Evolutionary conservation across 2,888 invertebrate species (phyloP).

Genomic region (Atherix ibis): DNA sequence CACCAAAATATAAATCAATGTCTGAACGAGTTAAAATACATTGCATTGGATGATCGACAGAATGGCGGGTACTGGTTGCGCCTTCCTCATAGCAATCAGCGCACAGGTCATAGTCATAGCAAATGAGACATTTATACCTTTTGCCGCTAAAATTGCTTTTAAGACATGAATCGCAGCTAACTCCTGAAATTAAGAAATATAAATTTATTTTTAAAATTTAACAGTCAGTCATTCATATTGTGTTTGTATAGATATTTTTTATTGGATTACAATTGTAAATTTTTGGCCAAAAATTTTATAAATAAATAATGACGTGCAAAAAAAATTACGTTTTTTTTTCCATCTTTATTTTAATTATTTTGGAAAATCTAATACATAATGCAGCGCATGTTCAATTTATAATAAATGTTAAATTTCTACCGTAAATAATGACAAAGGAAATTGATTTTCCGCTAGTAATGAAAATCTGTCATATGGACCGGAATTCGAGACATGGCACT

Average conservation of each 20-base stretch:
- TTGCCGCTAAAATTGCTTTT: constrained; percentile 95
- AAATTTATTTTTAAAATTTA: background rate
- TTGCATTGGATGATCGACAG: constrained; percentile 96
- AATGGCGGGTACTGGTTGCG: constrained; percentile 80
- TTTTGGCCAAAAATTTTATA: no score
- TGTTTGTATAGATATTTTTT: background rate
- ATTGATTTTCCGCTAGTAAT: no score
- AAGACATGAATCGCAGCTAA: constrained; percentile 98
- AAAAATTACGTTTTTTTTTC: no score
- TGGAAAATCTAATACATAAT: no score
- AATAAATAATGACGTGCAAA: no score
- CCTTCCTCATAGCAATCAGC: constrained; percentile 89
- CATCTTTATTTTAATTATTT: no score
- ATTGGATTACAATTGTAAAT: background rate
- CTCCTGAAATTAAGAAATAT: constrained; percentile 50
- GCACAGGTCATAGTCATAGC: constrained; percentile 98
- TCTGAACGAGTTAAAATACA: constrained; percentile 94
- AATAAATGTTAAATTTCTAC: no score
- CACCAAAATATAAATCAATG: constrained; percentile 92
- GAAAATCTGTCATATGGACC: no score
- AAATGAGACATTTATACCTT: constrained; percentile 96
- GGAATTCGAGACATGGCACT: no score
- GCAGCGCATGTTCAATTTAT: no score
- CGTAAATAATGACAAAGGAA: no score
- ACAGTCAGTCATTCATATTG: background rate